A percentile compares a stretch with the other conserved stretches of the same genome.
Evolutionary conservation across 1,140 invertebrate species (phyloP).

Genomic region (Mactra quadrangularis): DNA sequence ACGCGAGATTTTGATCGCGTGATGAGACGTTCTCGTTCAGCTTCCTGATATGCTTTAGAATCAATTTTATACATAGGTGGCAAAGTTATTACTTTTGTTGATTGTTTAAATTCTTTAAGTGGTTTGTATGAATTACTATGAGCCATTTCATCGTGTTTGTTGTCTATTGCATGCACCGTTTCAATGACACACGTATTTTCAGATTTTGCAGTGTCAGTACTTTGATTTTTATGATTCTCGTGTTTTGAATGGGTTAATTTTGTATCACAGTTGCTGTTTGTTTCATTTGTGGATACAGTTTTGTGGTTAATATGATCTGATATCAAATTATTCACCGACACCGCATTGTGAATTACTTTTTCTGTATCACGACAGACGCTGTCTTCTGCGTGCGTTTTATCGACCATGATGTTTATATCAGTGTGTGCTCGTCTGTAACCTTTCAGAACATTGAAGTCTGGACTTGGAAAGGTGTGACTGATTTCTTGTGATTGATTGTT

Average conservation of each 20-base stretch:
- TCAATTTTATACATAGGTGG: slow-evolving; percentile 43
- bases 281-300: too few relatives aligned
- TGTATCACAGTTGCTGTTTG: too few relatives aligned
- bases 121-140: background rate
- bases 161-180: background rate
- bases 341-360: background rate
- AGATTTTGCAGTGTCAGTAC: too few relatives aligned
- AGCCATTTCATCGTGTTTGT: background rate
- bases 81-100: slow-evolving; percentile 6
- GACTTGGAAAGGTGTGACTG: too few relatives aligned
- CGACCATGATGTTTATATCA: background rate
- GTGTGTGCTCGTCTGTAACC: background rate
- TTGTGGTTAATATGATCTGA: too few relatives aligned
- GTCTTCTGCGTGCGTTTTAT: background rate
- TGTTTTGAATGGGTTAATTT: too few relatives aligned
- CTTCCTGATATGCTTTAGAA: slow-evolving; percentile 51
- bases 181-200: background rate
- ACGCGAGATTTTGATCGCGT: slow-evolving; percentile 38
- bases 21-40: slow-evolving; percentile 33
- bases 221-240: too few relatives aligned
- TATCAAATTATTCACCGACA: too few relatives aligned
- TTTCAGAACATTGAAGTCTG: background rate
- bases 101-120: background rate
- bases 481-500: too few relatives aligned
- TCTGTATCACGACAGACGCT: background rate